Evolutionary conservation across 2,888 invertebrate genomes (phyloP).

Genomic region (Globia sparganii): DNA sequence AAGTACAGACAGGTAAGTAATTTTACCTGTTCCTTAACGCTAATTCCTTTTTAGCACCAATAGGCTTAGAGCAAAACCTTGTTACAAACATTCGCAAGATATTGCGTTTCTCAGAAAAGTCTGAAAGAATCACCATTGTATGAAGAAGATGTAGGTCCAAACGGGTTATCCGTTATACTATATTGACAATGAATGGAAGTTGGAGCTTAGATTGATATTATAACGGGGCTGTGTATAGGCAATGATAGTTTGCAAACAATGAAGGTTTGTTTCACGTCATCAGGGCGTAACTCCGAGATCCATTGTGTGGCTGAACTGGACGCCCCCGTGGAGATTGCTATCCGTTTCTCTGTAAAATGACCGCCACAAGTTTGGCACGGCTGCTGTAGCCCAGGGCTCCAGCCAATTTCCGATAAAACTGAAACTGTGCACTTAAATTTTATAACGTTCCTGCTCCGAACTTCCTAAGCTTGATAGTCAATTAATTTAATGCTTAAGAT

Average conservation of each 20-base stretch:
- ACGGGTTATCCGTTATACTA: conserved; percentile 1
- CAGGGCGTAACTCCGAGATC: conserved; percentile 53
- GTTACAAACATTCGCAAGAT: conserved; percentile 44
- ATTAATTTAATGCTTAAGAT: conserved; percentile 36
- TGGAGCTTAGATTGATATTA: conserved; percentile 36
- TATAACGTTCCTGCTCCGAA: conserved; percentile 32
- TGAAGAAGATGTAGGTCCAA: conserved; percentile 6
- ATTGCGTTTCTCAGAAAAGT: conserved; percentile 39
- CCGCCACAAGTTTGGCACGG: conserved; percentile 53
- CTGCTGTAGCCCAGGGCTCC: conserved; percentile 37
- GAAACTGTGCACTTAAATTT: conserved; percentile 56
- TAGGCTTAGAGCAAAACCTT: conserved; percentile 56
- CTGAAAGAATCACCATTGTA: neutral
- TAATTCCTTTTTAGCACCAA: conserved; percentile 55
- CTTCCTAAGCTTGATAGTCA: conserved; percentile 32
- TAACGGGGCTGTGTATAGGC: conserved; percentile 32
- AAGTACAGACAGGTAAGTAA: conserved; percentile 32
- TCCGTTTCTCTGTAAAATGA: conserved; percentile 53
- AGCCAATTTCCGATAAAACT: conserved; percentile 58
- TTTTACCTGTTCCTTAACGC: conserved; percentile 45
- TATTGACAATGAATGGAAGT: neutral
- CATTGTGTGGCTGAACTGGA: conserved; percentile 63
- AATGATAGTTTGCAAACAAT: conserved; percentile 62
- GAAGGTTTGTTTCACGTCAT: conserved; percentile 57
- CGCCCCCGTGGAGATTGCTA: conserved; percentile 61